Evolutionary conservation across 2,888 invertebrate genomes (phyloP), one percentile per base, ranked within the genome.

Genomic region (Clistopyga incitator): DNA sequence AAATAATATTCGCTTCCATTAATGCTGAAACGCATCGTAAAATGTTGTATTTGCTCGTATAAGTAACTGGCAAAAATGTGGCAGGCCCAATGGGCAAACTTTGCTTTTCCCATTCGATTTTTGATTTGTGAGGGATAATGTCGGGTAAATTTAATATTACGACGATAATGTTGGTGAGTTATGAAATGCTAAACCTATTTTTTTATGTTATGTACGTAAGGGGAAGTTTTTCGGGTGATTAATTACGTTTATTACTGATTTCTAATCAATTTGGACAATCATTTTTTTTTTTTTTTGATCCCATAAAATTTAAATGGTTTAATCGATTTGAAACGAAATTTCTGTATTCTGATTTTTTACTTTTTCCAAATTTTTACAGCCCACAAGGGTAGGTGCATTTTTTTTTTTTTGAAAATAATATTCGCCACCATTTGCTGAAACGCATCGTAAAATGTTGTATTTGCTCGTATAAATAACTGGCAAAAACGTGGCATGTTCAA

Each of bases 331-430:
- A n/a, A n/a, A n/a, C n/a, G n/a, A n/a, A n/a, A n/a, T n/a, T n/a
- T n/a, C n/a, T n/a, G n/a, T n/a, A n/a, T n/a, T n/a, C n/a, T n/a
- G n/a, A n/a, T n/a, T n/a, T n/a, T n/a, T n/a, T n/a, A n/a, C n/a
- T n/a, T n/a, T n/a, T n/a, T 42, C 25, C 54, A 67, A 65, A 42
- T 23, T 56, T 76, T 76, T 76, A 76, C 65, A 65, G 18, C 76
- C 76, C 54, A 13, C 54, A 29, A n/a, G n/a, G 52, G 8, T n/a
- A n/a, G n/a, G n/a, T n/a, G n/a, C n/a, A n/a, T 11, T 20, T 10
- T 8, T 23, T 11, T 23, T 20, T 54, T 3, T 23, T 23, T 13
- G 11, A 52, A 75, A 65, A 65, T 18, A 59, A 71, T 38, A 71
- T 13, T 11, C 59, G n/a, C n/a, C 11, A 3, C 29, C 59, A 34